Base-by-base conservation (phyloP, 1,140 invertebrate genomes). In the Leptinotarsa texana region DNA sequence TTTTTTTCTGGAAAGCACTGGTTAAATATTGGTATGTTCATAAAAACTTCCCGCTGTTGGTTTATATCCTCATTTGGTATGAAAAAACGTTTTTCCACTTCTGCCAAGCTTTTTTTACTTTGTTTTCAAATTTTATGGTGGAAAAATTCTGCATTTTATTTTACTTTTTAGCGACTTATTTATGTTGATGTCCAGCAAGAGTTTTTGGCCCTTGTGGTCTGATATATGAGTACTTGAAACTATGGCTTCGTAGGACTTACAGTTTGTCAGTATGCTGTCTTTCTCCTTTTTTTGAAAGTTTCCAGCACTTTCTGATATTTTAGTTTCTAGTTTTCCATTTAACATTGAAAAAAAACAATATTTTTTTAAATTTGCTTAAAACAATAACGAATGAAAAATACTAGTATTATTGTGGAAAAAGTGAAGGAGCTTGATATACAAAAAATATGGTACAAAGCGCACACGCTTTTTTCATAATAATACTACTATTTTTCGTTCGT, bases 1-100 rank as follows among this genome's bases (percentile, higher is more conserved):
- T 27, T 27, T 5, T 5, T 62, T 62, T 62, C 57, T 62, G 57
- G 13, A 62, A 62, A 6, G 13, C 57, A 62, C 13, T 62, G 63
- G 63, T 65, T 65, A 15, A 65, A 65, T 65, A 24, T 65, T 57
- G 15, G 24, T 17, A 65, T 65, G 21, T 65, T 65, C 63, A 65
- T 65, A 24, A 65, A 11, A 22, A 13, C 63, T 65, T 65, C 13
- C 63, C 63, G 3, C 0, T 65, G 63, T 21, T 65, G 15, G 3
- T 65, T 65, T 18, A 65, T 65, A 65, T 65, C 63, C 2, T 24
- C 63, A 65, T 65, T 22, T 63, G 63, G 63, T 4, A 65, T 65
- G 15, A 21, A 17, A 18, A 63, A 65, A 65, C 4, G 2, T 4
- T 65, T 65, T 65, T 13, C 21, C 63, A 65, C 17, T 65, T 65